Conservation (phyloP, 2,113 vertebrate species). For the Pluvianellus socialis region DNA sequence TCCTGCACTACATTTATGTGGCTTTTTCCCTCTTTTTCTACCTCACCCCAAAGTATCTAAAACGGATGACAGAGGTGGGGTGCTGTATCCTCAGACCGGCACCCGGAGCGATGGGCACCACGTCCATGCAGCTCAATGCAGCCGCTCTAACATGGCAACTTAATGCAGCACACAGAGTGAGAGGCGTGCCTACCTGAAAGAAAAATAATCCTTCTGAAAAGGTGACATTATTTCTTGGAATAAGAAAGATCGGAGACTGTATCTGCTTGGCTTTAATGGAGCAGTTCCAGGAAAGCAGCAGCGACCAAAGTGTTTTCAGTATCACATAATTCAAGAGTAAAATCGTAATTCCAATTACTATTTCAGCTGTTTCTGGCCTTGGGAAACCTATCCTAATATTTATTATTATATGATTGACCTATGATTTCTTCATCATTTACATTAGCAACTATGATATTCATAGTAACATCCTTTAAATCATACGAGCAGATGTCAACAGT, state of each 20-base stretch:
- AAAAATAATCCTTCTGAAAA: background rate
- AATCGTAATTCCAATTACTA: constrained; percentile 36
- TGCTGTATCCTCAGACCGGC: background rate
- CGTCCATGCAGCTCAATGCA: accelerated
- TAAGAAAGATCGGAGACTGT: background rate
- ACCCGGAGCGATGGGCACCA: background rate
- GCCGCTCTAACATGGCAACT: background rate
- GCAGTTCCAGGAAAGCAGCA: constrained; percentile 57
- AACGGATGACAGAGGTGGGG: accelerated
- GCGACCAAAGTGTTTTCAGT: constrained; percentile 11
- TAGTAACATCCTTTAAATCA: constrained; percentile 61
- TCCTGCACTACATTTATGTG: background rate
- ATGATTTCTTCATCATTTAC: constrained; percentile 58
- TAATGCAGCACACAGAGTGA: accelerated
- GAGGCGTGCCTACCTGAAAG: background rate
- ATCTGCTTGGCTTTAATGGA: constrained; percentile 11
- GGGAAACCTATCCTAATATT: constrained; percentile 60
- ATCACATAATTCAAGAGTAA: constrained; percentile 55
- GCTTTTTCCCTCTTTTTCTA: background rate
- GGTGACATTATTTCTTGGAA: background rate
- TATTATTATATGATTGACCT: constrained; percentile 66
- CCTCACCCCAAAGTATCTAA: background rate
- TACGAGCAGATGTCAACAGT: constrained; percentile 27
- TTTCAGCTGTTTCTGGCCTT: constrained; percentile 48
- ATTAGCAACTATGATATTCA: constrained; percentile 45